Percentiles rank a stretch among this genome's conserved stretches.
These are phyloP conservation scores for Rhinichthys klamathensis DNA, from an alignment of 2,113 vertebrate species.

Conservation along the genomic window DNA sequence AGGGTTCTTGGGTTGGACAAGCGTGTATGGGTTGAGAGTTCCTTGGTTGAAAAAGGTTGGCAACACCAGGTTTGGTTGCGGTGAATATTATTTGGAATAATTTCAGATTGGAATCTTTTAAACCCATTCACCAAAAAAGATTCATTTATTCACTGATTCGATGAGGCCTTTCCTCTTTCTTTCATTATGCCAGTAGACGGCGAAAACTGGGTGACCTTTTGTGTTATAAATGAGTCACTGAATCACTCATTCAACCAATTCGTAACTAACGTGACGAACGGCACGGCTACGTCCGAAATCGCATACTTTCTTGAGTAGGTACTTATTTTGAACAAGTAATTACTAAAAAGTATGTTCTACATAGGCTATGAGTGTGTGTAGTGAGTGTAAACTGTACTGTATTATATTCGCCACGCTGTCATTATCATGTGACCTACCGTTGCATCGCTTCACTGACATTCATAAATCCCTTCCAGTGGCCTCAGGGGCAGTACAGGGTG, in stretches of 20 bases:
- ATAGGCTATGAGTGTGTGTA: no score
- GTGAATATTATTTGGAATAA: no score
- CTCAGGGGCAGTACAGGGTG: no score
- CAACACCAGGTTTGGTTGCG: neutral
- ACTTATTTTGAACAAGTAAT: no score
- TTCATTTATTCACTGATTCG: neutral
- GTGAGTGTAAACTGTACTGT: no score
- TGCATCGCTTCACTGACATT: no score
- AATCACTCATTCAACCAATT: neutral
- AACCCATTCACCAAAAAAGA: neutral
- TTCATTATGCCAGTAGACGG: neutral
- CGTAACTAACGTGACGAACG: neutral
- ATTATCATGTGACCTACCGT: no score
- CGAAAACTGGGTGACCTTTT: neutral
- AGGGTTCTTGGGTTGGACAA: neutral
- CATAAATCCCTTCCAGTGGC: no score
- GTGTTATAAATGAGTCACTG: neutral
- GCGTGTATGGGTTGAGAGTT: neutral
- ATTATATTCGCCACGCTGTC: no score
- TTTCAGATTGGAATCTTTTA: neutral
- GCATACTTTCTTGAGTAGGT: no score
- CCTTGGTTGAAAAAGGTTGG: neutral
- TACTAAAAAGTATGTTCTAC: no score
- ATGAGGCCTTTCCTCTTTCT: neutral
- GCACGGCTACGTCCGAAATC: no score